These are phyloP conservation scores for Microtus californicus DNA, from an alignment of 2,797 vertebrate species.

Conservation along the genomic window DNA sequence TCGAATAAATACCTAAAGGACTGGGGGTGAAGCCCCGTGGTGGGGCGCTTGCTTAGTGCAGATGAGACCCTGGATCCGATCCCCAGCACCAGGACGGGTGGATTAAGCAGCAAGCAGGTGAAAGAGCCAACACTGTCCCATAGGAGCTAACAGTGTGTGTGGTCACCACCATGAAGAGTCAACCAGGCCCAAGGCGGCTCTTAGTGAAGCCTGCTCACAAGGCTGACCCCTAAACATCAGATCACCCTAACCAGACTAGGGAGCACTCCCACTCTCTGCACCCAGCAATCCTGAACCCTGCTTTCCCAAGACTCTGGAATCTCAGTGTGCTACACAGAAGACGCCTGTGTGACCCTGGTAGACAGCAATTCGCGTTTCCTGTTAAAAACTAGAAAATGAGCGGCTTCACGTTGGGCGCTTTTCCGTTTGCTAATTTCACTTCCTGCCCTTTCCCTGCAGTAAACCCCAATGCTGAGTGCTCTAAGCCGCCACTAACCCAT, in stretches of 20 bases:
- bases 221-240: neutral
- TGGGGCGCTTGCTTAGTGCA: neutral
- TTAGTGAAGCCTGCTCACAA: neutral
- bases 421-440: neutral
- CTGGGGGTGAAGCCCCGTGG: neutral
- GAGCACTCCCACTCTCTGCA: neutral
- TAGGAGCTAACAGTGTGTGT: neutral
- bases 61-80: neutral
- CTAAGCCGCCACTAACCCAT: neutral
- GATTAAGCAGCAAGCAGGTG: neutral
- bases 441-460: neutral
- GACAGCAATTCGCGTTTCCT: neutral
- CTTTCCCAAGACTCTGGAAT: neutral
- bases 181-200: neutral
- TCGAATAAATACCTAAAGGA: neutral
- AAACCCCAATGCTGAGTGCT: neutral
- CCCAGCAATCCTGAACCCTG: neutral
- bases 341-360: neutral
- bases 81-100: neutral
- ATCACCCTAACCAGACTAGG: neutral
- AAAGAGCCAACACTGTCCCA: neutral
- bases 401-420: neutral
- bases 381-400: neutral
- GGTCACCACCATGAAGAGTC: neutral
- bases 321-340: neutral